These are phyloP conservation scores for Erebia epiphron DNA, from an alignment of 2,888 invertebrate species.

Conservation along the genomic window DNA sequence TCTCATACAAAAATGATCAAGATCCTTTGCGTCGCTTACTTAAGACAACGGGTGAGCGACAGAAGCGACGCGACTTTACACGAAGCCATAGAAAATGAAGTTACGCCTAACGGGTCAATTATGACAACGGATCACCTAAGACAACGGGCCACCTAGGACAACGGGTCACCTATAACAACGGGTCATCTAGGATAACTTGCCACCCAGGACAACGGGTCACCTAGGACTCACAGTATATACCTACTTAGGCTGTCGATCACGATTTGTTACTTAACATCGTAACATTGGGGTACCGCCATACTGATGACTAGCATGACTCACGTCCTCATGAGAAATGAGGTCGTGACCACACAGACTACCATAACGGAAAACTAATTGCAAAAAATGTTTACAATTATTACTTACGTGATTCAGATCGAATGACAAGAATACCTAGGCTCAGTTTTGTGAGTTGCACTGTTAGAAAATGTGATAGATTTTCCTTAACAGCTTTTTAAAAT, in stretches of 20 bases:
- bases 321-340: background rate
- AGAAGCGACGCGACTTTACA: too few relatives aligned
- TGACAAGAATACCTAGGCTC: background rate
- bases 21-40: too few relatives aligned
- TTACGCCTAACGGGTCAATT: too few relatives aligned
- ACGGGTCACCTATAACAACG: too few relatives aligned
- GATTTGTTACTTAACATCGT: background rate
- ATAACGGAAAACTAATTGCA: constrained; percentile 12
- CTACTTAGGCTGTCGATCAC: background rate
- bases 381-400: constrained; percentile 6
- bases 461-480: background rate
- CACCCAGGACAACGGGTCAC: too few relatives aligned
- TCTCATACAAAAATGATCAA: too few relatives aligned
- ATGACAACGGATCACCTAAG: too few relatives aligned
- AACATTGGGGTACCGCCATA: background rate
- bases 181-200: too few relatives aligned
- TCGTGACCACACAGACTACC: background rate
- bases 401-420: background rate
- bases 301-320: background rate
- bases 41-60: too few relatives aligned
- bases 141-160: too few relatives aligned
- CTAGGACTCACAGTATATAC: too few relatives aligned
- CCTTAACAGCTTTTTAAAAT: background rate
- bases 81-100: too few relatives aligned
- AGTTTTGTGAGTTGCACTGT: background rate